Evolutionary conservation across 2,113 vertebrate species (phyloP).

Genomic region (Zosterops borbonicus): DNA sequence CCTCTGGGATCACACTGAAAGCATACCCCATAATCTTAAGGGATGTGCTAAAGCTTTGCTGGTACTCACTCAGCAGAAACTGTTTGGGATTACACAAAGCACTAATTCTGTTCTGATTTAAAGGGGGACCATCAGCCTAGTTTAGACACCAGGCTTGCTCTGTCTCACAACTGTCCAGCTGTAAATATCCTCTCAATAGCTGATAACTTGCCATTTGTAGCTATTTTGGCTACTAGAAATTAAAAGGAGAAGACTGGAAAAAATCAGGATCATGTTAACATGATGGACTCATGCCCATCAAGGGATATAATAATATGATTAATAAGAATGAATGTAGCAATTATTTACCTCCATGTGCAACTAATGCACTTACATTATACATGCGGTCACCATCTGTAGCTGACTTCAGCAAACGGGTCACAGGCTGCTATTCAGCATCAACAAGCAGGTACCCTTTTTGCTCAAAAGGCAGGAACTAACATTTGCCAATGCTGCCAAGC

Average conservation of each 20-base stretch:
- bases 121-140: slow-evolving; percentile 9
- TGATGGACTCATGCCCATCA: background rate
- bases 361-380: background rate
- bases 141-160: background rate
- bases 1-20: slow-evolving; percentile 58
- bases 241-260: background rate
- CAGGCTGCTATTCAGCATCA: background rate
- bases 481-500: background rate
- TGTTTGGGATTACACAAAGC: slow-evolving; percentile 53
- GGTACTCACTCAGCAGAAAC: slow-evolving; percentile 71
- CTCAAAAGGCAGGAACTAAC: background rate
- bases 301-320: background rate
- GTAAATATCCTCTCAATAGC: background rate
- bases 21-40: slow-evolving; percentile 58
- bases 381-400: background rate
- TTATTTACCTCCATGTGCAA: background rate
- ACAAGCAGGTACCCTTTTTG: background rate
- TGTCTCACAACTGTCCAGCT: background rate
- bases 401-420: background rate
- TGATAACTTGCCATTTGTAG: background rate
- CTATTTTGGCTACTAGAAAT: background rate
- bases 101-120: slow-evolving; percentile 59
- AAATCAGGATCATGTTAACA: background rate
- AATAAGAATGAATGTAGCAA: background rate
- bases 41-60: slow-evolving; percentile 67